Evolutionary conservation across 2,888 invertebrate genomes (phyloP), one percentile per base, ranked within the genome.

Genomic region (Tholera decimalis): DNA sequence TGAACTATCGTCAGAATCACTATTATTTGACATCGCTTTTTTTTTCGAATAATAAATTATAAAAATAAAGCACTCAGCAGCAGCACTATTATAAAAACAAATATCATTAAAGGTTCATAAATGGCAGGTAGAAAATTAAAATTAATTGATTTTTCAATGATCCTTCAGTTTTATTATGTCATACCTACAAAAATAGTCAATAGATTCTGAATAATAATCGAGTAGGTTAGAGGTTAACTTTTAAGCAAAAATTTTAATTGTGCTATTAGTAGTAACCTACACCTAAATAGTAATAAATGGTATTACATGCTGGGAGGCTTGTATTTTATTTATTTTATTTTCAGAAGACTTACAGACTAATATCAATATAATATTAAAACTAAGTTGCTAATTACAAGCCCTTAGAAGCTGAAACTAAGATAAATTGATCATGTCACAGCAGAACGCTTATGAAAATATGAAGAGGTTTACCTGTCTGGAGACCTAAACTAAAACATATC

Each of bases 1-100:
- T 46, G 90, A 88, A 69, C 92, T 92, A n/a, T 83, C 88, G 0
- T 93, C 93, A 0, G 94, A 93, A 43, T 94, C 93, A 64, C 89
- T 89, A 5, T 91, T 90, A 69, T 91, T 89, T 13, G 89, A 89
- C 91, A 93, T 92, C 66, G 47, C n/a, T n/a, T n/a, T n/a, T n/a
- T n/a, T n/a, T 71, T 47, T 28, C 8, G 3, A 24, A n/a, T 22
- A 24, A 18, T n/a, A n/a, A n/a, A n/a, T 24, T 9, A 50, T 30
- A 54, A 33, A 56, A 37, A 13, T 22, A 62, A 51, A 41, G 13
- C 26, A 62, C 28, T 24, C n/a, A n/a, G n/a, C n/a, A n/a, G n/a
- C n/a, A n/a, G n/a, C n/a, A 59, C 28, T 28, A 55, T n/a, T n/a
- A n/a, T n/a, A 75, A 56, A 41, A 11, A n/a, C n/a, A 46, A 22